These are phyloP conservation scores for Myotis lucifugus DNA, from an alignment of 2,113 vertebrate genomes.

Conservation along the genomic window DNA sequence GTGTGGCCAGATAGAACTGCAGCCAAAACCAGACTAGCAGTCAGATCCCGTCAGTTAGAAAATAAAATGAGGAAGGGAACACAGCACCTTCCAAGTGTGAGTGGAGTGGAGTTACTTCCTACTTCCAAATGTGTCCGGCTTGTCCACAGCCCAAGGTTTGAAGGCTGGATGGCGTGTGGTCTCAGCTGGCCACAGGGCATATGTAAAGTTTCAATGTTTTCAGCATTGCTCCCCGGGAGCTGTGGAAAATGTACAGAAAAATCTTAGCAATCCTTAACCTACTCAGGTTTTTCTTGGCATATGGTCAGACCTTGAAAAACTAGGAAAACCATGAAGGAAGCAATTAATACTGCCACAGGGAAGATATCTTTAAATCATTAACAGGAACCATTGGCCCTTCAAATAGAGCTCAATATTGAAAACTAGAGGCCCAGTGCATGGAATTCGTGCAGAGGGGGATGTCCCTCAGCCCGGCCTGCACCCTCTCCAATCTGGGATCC, in stretches of 20 bases:
- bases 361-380: background rate
- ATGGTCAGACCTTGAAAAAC: background rate
- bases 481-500: too few species aligned
- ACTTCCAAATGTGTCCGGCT: background rate
- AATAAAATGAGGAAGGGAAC: background rate
- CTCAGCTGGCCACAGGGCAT: background rate
- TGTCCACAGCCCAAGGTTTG: background rate
- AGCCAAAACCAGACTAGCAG: accelerated
- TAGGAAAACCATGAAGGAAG: background rate
- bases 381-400: background rate
- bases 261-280: background rate
- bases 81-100: background rate
- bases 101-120: background rate
- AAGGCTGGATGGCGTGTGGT: background rate
- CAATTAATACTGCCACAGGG: background rate
- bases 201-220: background rate
- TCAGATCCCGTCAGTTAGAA: background rate
- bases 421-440: background rate
- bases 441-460: too few species aligned
- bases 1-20: background rate
- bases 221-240: background rate
- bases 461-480: too few species aligned
- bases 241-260: background rate
- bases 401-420: background rate
- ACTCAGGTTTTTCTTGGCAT: background rate